Evolutionary conservation across 2,113 vertebrate genomes (phyloP), one percentile per base, ranked within the genome.

Genomic region (Eptesicus fuscus): DNA sequence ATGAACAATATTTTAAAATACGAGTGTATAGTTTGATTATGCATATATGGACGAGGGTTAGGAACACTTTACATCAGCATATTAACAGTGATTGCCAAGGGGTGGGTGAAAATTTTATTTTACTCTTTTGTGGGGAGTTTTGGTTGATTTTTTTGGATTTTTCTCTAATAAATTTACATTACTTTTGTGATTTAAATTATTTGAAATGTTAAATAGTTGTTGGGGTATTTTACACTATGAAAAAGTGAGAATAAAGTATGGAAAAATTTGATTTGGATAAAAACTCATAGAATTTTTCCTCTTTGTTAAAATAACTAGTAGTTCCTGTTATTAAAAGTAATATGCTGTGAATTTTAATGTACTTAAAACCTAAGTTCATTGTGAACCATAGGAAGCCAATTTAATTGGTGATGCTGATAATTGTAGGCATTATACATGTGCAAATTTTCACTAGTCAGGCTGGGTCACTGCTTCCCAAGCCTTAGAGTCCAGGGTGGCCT

Each of bases 211-310:
- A 83, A 82, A 49, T 82, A 59, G 32, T 28, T 44, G 67, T 88
- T 78, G 51, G 59, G 69, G 1, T 65, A 61, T 49, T 83, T 89
- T 78, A 79, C 3, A 20, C 37, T 11, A 0, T 83, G 49, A 90
- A 30, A 12, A 8, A 32, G 61, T 51, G 59, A 85, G 49, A 16
- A 59, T 91, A 71, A 91, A 22, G 35, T 84, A 30, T 30, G 25
- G 49, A 96, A 49, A 96, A 93, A 86, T 5, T 22, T 78, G 49
- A 86, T 93, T 76, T 91, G 42, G 78, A 87, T 90, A 74, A 91
- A 67, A 83, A 80, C 67, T 90, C 37, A 23, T 83, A 78, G 71
- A 84, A 79, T 42, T 69, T 95, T 91, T 78, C 73, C 23, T 59
- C 61, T 76, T 86, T 17, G 32, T 80, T 69, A 87, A 91, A 82